Percentiles rank a stretch among this genome's conserved stretches.
Evolutionary conservation across 2,888 invertebrate genomes (phyloP).

Genomic region (Nomada ruficornis): DNA sequence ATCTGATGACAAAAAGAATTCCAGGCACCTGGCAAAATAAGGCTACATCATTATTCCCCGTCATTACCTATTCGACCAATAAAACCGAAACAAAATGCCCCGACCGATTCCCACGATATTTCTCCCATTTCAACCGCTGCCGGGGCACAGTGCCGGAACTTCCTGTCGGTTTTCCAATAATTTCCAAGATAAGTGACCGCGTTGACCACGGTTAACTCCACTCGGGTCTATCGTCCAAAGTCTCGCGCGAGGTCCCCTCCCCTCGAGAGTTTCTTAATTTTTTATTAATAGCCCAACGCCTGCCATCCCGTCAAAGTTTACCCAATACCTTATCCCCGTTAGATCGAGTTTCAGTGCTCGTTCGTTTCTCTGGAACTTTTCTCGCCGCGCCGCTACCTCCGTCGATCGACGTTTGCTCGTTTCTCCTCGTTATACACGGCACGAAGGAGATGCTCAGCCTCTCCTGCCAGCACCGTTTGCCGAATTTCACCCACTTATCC

Average conservation of each 20-base stretch:
- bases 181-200: constrained; percentile 64
- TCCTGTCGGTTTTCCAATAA: constrained; percentile 67
- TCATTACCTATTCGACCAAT: neutral
- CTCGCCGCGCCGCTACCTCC: neutral
- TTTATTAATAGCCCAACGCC: constrained; percentile 46
- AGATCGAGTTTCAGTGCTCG: constrained; percentile 10
- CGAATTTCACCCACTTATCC: constrained; percentile 2
- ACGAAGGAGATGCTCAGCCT: neutral
- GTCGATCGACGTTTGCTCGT: constrained; percentile 40
- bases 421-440: constrained; percentile 26
- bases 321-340: constrained; percentile 22
- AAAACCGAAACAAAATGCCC: neutral
- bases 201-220: constrained; percentile 53
- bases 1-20: too few relatives aligned
- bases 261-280: constrained; percentile 47
- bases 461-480: too few relatives aligned
- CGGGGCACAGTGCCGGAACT: constrained; percentile 10
- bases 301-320: constrained; percentile 2
- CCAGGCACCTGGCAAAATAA: too few relatives aligned
- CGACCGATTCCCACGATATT: constrained; percentile 6
- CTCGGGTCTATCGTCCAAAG: constrained; percentile 46
- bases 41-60: neutral
- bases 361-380: constrained; percentile 53
- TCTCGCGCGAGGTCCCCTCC: constrained; percentile 18
- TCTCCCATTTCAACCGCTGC: constrained; percentile 25